Evolutionary conservation across 2,797 vertebrate species (phyloP).

Genomic region (Manis javanica): DNA sequence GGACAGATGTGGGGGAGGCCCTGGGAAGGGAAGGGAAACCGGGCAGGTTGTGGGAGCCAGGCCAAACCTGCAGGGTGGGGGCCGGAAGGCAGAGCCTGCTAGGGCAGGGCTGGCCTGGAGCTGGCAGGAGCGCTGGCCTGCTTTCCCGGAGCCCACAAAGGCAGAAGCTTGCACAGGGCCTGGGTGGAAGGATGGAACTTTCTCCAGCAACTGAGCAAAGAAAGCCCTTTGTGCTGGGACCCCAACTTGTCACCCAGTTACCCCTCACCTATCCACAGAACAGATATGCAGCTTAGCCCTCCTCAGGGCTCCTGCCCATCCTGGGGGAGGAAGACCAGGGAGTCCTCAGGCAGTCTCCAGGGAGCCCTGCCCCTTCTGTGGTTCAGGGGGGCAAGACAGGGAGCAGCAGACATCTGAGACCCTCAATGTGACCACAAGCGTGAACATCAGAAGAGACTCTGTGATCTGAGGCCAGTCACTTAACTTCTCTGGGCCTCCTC

Average conservation of each 20-base stretch:
- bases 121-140: not conserved
- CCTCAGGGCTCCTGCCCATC: not conserved
- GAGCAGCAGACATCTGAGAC: not conserved
- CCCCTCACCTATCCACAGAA: not conserved
- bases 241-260: not conserved
- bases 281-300: not conserved
- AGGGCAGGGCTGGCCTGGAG: not conserved
- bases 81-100: not conserved
- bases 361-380: not conserved
- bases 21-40: not conserved
- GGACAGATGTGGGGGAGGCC: not conserved
- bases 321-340: not conserved
- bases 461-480: not conserved
- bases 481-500: not conserved
- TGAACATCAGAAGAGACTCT: not conserved
- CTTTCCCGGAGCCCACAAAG: too few relatives aligned
- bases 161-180: not conserved
- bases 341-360: not conserved
- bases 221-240: not conserved
- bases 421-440: rapidly evolving
- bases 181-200: rapidly evolving
- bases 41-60: rapidly evolving
- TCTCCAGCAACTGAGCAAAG: not conserved
- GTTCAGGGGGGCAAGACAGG: not conserved
- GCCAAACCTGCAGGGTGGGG: not conserved